A percentile compares a stretch with the other conserved stretches of the same genome.
Conservation (phyloP, 2,113 vertebrate genomes). For the Sterrhoptilus dennistouni region DNA sequence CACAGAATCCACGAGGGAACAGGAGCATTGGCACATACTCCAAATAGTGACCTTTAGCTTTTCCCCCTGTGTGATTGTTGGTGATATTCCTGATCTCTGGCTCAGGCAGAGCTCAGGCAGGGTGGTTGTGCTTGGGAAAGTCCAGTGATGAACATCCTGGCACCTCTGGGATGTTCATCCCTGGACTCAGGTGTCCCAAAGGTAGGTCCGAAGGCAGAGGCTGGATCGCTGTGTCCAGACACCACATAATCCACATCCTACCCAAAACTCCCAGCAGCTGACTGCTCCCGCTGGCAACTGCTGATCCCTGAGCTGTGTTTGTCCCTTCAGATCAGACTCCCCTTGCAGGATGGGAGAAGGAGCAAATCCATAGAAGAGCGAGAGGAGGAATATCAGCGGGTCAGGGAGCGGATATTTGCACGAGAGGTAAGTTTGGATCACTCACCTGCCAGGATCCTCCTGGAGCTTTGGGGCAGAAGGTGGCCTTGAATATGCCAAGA, state of each 20-base stretch:
- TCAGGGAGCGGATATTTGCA: constrained; percentile 98
- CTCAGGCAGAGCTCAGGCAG: background rate
- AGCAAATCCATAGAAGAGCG: constrained; percentile 99
- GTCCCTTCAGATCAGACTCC: constrained; percentile 92
- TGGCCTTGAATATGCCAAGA: background rate
- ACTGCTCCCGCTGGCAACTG: constrained; percentile 10
- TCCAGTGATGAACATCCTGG: background rate
- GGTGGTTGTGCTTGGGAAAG: background rate
- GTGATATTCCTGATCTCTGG: background rate
- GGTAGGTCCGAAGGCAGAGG: background rate
- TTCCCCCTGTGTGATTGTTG: background rate
- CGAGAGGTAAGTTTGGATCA: constrained; percentile 86
- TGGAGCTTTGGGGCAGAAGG: background rate
- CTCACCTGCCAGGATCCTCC: background rate
- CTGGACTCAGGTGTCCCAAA: background rate
- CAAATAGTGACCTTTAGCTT: background rate
- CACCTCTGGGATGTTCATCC: background rate
- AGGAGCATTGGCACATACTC: background rate
- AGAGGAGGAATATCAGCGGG: constrained; percentile 97
- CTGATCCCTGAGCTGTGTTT: constrained; percentile 78
- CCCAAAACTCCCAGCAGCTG: background rate
- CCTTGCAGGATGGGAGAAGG: constrained; percentile 96
- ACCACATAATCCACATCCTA: background rate
- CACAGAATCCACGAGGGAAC: background rate
- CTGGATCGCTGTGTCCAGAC: background rate